These are phyloP conservation scores for Xerus rutilus DNA, from an alignment of 2,797 vertebrate species.

Conservation along the genomic window DNA sequence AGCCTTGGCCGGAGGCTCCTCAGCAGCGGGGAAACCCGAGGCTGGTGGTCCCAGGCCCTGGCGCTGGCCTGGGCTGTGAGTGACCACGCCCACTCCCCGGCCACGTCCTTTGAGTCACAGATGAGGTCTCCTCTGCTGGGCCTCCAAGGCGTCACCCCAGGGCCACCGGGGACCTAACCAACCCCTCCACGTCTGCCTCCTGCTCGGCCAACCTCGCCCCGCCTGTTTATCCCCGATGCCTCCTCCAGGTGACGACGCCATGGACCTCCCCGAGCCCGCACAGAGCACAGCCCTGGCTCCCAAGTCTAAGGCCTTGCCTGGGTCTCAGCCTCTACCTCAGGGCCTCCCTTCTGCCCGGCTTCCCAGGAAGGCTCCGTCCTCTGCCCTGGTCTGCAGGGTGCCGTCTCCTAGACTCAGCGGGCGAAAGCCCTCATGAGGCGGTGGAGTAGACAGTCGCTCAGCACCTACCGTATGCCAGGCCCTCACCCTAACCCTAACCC, in stretches of 20 bases:
- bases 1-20: no score
- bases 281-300: no score
- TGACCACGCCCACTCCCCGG: fast-evolving
- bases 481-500: not conserved
- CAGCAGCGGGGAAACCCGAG: not conserved
- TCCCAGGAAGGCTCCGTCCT: not conserved
- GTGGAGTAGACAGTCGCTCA: not conserved
- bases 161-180: not conserved
- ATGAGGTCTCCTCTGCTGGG: fast-evolving
- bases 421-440: no score
- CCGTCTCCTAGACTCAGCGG: not conserved
- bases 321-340: not conserved
- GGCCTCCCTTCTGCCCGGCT: not conserved
- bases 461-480: not conserved
- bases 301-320: not conserved
- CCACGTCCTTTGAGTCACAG: no score
- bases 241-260: not conserved
- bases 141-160: not conserved
- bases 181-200: no score
- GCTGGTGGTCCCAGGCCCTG: no score
- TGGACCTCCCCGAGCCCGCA: not conserved
- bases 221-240: fast-evolving
- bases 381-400: not conserved
- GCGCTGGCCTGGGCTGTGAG: no score
- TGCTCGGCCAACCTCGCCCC: fast-evolving